phyloP scores from a whole-genome alignment of 2,113 vertebrate species.

The Apistogramma diplotaenia region DNA sequence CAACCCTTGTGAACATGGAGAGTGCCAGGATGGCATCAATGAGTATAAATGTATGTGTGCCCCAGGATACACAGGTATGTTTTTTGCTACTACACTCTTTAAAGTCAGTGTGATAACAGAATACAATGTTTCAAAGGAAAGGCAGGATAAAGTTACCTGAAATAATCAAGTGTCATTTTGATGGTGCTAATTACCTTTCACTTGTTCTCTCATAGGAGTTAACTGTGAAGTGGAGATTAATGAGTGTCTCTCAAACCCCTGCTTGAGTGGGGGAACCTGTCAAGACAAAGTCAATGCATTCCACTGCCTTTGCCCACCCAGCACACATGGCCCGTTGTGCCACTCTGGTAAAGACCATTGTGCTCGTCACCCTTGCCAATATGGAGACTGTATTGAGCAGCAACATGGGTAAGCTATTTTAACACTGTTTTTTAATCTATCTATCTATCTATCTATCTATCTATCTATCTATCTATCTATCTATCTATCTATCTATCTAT shows the following conservation, averaged over 20 bases:
- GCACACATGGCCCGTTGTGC: constrained; percentile 85
- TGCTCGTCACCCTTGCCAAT: constrained; percentile 82
- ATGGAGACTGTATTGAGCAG: constrained; percentile 85
- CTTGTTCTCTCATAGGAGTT: constrained; percentile 69
- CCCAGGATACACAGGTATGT: constrained; percentile 90
- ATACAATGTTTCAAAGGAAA: neutral
- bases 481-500: neutral
- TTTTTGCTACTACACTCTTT: neutral
- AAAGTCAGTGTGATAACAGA: neutral
- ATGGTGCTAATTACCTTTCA: neutral
- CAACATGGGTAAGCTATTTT: constrained; percentile 75
- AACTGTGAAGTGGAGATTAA: constrained; percentile 87
- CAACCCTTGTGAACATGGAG: constrained; percentile 86
- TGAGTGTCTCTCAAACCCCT: constrained; percentile 89
- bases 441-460: neutral
- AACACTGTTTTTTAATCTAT: too few species aligned
- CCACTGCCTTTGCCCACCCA: constrained; percentile 84
- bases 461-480: neutral
- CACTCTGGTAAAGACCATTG: constrained; percentile 87
- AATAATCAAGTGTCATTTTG: neutral
- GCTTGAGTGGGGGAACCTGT: constrained; percentile 88
- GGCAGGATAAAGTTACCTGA: neutral
- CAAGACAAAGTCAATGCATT: constrained; percentile 86
- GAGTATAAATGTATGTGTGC: constrained; percentile 87
- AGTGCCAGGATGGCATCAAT: constrained; percentile 88